A percentile compares a stretch with the other conserved stretches of the same genome.
phyloP scores from a whole-genome alignment of 1,140 invertebrate species.

The Drepana arcuata region DNA sequence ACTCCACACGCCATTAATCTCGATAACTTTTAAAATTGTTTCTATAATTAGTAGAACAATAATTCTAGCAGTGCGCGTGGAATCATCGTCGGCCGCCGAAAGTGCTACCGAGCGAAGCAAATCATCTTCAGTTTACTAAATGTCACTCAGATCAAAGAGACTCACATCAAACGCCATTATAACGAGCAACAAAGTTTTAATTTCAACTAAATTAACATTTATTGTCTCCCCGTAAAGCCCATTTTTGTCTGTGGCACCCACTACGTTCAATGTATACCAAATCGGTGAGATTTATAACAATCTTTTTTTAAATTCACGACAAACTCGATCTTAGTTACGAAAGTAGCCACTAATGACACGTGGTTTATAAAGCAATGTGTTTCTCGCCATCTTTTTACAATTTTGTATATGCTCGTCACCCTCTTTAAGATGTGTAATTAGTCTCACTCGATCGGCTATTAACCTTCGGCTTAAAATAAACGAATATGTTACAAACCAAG shows the following conservation, averaged over 20 bases:
- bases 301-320: constrained; percentile 44
- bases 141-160: constrained; percentile 53
- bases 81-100: constrained; percentile 17
- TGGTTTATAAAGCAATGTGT: too few species aligned
- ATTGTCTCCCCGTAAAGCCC: constrained; percentile 8
- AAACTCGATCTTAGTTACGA: too few species aligned
- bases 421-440: too few species aligned
- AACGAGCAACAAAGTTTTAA: constrained; percentile 27
- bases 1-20: constrained; percentile 31
- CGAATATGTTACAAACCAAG: too few species aligned
- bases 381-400: too few species aligned
- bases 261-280: constrained; percentile 12
- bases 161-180: constrained; percentile 42
- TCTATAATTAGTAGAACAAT: constrained; percentile 44
- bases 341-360: too few species aligned
- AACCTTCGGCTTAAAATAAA: too few species aligned
- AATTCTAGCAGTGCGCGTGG: constrained; percentile 18
- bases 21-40: constrained; percentile 29
- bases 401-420: too few species aligned
- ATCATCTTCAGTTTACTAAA: constrained; percentile 50
- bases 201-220: constrained; percentile 9
- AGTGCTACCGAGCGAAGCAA: constrained; percentile 35
- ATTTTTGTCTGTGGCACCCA: constrained; percentile 13
- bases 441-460: too few species aligned
- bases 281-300: constrained; percentile 24